Evolutionary conservation across 1,140 invertebrate species (phyloP).

Genomic region (Druon quercuslanigerum): DNA sequence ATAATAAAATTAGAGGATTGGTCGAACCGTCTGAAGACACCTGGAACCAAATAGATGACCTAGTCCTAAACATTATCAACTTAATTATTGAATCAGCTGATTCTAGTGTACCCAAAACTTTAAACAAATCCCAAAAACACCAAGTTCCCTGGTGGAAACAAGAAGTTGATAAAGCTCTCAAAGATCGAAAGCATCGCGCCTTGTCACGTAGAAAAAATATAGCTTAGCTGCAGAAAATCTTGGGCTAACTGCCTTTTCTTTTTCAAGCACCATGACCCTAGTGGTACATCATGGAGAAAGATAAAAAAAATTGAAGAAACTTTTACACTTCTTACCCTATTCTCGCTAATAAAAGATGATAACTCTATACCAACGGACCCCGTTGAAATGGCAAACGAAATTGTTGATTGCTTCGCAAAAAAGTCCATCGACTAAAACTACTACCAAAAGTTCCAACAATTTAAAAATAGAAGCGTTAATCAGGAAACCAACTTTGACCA

Average conservation of each 20-base stretch:
- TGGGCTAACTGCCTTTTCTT: constrained; percentile 31
- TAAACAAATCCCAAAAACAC: constrained; percentile 59
- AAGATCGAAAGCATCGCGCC: constrained; percentile 52
- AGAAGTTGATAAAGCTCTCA: constrained; percentile 38
- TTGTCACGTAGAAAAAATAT: constrained; percentile 36
- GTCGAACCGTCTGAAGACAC: background rate
- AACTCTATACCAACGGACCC: too few species aligned
- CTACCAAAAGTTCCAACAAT: constrained; percentile 37
- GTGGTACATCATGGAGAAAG: constrained; percentile 30
- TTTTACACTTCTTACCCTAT: background rate
- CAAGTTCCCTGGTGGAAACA: constrained; percentile 50
- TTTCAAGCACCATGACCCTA: background rate
- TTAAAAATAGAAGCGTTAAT: constrained; percentile 34
- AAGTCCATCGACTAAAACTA: constrained; percentile 50
- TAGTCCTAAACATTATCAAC: constrained; percentile 45
- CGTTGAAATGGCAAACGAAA: too few species aligned
- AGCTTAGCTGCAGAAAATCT: constrained; percentile 17
- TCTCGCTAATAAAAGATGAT: background rate
- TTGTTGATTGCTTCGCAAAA: too few species aligned
- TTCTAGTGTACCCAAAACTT: constrained; percentile 40
- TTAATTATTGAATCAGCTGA: constrained; percentile 34
- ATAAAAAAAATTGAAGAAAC: constrained; percentile 36
- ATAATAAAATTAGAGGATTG: constrained; percentile 34
- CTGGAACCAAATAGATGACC: constrained; percentile 40
- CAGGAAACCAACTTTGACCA: background rate